These are phyloP conservation scores for Neomonachus schauinslandi DNA, from an alignment of 2,113 vertebrate genomes.

Conservation along the genomic window DNA sequence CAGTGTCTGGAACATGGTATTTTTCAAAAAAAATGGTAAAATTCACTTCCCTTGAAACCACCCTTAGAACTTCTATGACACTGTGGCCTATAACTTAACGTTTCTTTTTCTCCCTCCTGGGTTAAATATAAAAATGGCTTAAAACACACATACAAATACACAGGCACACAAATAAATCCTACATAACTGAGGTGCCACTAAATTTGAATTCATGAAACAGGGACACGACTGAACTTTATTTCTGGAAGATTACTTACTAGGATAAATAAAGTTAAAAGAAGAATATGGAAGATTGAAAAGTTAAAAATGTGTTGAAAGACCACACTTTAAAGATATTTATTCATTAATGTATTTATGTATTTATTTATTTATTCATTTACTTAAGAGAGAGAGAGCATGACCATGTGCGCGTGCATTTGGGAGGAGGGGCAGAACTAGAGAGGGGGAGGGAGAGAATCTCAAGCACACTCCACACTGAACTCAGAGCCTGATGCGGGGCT, in stretches of 20 bases:
- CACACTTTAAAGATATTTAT: neutral
- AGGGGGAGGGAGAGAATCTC: neutral
- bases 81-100: neutral
- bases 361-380: neutral
- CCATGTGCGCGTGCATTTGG: neutral
- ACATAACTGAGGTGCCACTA: neutral
- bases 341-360: neutral
- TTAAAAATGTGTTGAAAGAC: neutral
- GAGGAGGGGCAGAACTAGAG: neutral
- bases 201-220: neutral
- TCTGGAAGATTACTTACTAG: neutral
- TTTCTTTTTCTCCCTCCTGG: neutral
- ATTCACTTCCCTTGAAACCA: neutral
- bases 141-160: neutral
- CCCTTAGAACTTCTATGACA: neutral
- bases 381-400: neutral
- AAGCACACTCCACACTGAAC: neutral
- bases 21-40: neutral
- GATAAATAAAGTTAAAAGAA: neutral
- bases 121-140: constrained; percentile 52
- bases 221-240: neutral
- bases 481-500: neutral
- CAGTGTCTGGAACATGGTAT: neutral
- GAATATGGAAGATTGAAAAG: neutral
- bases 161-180: neutral